Conservation (phyloP, 2,797 vertebrate genomes). For the Tragelaphus eurycerus region DNA sequence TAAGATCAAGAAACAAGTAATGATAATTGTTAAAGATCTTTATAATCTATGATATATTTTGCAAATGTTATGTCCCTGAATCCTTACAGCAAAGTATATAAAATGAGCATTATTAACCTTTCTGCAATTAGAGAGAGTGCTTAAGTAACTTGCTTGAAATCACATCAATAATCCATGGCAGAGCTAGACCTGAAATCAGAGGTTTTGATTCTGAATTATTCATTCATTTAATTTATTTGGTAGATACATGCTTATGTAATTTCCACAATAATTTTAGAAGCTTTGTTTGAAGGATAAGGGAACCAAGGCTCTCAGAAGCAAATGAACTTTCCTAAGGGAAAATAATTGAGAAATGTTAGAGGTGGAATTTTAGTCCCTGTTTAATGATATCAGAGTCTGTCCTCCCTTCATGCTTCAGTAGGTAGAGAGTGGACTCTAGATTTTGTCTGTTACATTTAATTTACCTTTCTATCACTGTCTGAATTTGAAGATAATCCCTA, state of each 20-base stretch:
- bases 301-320: background rate
- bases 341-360: background rate
- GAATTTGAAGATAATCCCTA: background rate
- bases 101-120: background rate
- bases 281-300: background rate
- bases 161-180: background rate
- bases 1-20: background rate
- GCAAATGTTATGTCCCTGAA: background rate
- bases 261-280: background rate
- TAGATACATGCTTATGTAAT: background rate
- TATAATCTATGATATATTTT: background rate
- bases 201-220: background rate
- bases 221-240: background rate
- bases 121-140: background rate
- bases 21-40: background rate
- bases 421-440: background rate
- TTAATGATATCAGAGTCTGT: background rate
- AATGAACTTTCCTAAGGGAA: background rate
- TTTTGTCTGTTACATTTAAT: background rate
- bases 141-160: background rate
- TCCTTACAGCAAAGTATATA: background rate
- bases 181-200: background rate
- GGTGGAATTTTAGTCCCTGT: background rate
- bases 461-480: background rate
- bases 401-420: background rate